phyloP scores from a whole-genome alignment of 2,888 invertebrate genomes.

The Seira ritae region DNA sequence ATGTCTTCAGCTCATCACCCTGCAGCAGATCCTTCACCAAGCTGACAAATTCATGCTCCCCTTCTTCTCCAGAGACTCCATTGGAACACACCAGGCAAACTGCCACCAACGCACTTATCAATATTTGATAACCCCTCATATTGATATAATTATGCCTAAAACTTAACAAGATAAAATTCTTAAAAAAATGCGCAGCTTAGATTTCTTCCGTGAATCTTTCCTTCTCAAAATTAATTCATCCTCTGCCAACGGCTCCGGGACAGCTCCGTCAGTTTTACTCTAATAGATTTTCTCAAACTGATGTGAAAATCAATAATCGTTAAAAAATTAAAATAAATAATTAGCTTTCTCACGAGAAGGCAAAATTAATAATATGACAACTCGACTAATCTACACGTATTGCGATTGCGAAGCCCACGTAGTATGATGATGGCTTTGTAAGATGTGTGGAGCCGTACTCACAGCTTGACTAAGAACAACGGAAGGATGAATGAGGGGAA shows the following conservation, averaged over 20 bases:
- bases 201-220: background rate
- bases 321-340: constrained; percentile 7
- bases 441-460: constrained; percentile 5
- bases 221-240: background rate
- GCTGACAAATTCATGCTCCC: constrained; percentile 68
- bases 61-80: constrained; percentile 16
- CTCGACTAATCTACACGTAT: background rate
- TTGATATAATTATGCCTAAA: background rate
- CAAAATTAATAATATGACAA: too few relatives aligned
- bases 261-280: background rate
- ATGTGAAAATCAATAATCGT: constrained; percentile 1
- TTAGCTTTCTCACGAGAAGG: background rate
- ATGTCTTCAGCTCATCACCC: constrained; percentile 71
- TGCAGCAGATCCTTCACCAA: constrained; percentile 70
- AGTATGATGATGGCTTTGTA: too few relatives aligned
- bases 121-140: constrained; percentile 29
- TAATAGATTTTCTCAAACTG: background rate
- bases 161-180: background rate
- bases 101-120: constrained; percentile 18
- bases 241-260: background rate
- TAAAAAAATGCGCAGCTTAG: constrained; percentile 1
- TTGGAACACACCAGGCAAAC: background rate
- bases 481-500: constrained; percentile 39
- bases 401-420: too few relatives aligned
- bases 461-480: constrained; percentile 19